phyloP scores from a whole-genome alignment of 2,888 invertebrate species.

The Eupeodes luniger region DNA sequence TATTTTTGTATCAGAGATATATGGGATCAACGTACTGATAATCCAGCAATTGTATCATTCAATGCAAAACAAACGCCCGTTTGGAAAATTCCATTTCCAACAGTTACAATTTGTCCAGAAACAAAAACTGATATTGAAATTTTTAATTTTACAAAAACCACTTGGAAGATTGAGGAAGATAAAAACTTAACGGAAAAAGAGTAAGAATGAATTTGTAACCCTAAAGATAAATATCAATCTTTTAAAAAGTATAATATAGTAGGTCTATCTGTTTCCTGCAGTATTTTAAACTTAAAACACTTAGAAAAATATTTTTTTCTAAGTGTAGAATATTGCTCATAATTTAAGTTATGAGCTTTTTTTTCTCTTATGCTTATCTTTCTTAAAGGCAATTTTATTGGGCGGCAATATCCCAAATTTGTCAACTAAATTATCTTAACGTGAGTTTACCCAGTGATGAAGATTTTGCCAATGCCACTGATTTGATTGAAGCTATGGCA shows the following conservation, averaged over 20 bases:
- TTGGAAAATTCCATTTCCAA: conserved; percentile 28
- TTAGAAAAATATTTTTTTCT: too few species aligned
- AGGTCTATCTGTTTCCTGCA: too few species aligned
- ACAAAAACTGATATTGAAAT: not conserved
- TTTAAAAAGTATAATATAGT: too few species aligned
- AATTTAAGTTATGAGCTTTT: too few species aligned
- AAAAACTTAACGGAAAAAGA: not conserved
- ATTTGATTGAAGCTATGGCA: not conserved
- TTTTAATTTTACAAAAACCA: not conserved
- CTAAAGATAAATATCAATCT: too few species aligned
- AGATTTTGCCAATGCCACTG: not conserved
- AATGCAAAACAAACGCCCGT: not conserved
- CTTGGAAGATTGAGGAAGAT: not conserved
- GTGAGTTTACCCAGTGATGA: too few species aligned
- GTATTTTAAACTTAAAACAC: not conserved
- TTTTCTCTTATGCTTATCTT: too few species aligned
- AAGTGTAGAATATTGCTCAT: too few species aligned
- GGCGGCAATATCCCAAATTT: not conserved
- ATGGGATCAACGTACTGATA: not conserved
- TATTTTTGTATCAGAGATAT: not conserved
- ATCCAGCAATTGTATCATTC: conserved; percentile 3
- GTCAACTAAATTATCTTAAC: not conserved
- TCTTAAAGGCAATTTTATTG: not conserved
- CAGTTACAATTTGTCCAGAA: conserved; percentile 15
- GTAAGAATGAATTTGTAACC: not conserved